phyloP scores from a whole-genome alignment of 2,113 vertebrate genomes.

The Tachysurus vachellii region DNA sequence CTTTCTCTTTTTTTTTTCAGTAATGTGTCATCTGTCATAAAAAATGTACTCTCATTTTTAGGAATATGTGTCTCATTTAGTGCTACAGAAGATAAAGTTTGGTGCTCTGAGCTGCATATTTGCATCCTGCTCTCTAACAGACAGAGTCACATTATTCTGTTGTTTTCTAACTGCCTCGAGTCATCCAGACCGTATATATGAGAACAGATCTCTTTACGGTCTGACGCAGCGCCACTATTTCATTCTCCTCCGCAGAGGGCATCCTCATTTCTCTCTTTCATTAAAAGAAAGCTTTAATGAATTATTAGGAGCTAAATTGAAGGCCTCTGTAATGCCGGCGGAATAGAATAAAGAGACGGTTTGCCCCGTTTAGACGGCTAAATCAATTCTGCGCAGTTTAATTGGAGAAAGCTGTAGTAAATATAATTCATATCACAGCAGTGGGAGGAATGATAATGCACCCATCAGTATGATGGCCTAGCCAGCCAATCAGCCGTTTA shows the following conservation, averaged over 20 bases:
- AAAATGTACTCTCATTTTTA: neutral
- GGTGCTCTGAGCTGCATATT: neutral
- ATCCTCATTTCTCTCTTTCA: slow-evolving; percentile 36
- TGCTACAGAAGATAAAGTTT: neutral
- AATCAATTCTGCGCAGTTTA: slow-evolving; percentile 68
- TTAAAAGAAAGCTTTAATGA: slow-evolving; percentile 50
- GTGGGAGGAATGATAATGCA: slow-evolving; percentile 70
- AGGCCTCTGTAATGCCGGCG: slow-evolving; percentile 17
- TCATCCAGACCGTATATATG: neutral
- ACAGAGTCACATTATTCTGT: neutral
- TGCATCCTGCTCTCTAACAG: neutral
- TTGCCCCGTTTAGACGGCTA: slow-evolving; percentile 55
- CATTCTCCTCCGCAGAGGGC: neutral
- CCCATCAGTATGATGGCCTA: slow-evolving; percentile 72
- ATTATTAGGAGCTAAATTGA: slow-evolving; percentile 38
- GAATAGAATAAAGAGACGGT: slow-evolving; percentile 51
- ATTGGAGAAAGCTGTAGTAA: slow-evolving; percentile 69
- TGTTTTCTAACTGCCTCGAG: slow-evolving; percentile 8
- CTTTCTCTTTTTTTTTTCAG: neutral
- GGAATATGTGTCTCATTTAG: neutral
- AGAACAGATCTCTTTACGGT: neutral
- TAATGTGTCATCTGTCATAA: neutral
- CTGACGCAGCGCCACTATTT: neutral
- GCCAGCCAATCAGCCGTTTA: slow-evolving; percentile 67
- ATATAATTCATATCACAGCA: slow-evolving; percentile 71